Evolutionary conservation across 2,888 invertebrate genomes (phyloP), one percentile per base, ranked within the genome.

Genomic region (Rotaria magnacalcarata): DNA sequence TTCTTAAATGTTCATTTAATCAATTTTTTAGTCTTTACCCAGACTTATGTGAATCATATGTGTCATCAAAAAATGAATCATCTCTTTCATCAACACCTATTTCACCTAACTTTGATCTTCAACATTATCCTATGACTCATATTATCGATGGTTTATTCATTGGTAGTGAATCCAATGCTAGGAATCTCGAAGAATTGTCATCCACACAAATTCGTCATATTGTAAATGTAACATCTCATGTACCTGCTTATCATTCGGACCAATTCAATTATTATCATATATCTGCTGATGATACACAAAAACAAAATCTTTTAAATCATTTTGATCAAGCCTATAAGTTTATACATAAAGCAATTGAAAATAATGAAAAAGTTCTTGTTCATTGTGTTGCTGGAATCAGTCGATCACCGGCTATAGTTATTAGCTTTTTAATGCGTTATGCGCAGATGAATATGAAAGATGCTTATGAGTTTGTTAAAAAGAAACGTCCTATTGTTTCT

Each of bases 161-260:
- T 41, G 75, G 80, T 11, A 80, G n/a, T 47, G 43, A 75, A 75
- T n/a, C 43, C 2, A 47, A 80, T 80, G 80, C 80, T 24, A 80
- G n/a, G 47, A 80, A 80, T 80, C 3, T 47, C 10, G 80, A 47
- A 14, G 47, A 47, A 80, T 14, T 80, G 47, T 24, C 24, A 5
- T 24, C 43, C 8, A n/a, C 47, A 11, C 41, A 80, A 2, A 80
- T 80, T 80, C 43, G n/a, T 47, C n/a, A 43, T 43, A 43, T 80
- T n/a, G 14, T 80, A n/a, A 80, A 80, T 80, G 80, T 80, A 21
- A 80, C 80, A 80, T 47, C 80, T 47, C 47, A 47, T 80, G 47
- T 80, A 4, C 80, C 80, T 0, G 24, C 10, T 10, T 47, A 80
- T 80, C n/a, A 47, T 80, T 24, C 43, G 0, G 24, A 43, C n/a